Evolutionary conservation across 2,797 vertebrate genomes (phyloP).

Genomic region (Tenualosa ilisha): DNA sequence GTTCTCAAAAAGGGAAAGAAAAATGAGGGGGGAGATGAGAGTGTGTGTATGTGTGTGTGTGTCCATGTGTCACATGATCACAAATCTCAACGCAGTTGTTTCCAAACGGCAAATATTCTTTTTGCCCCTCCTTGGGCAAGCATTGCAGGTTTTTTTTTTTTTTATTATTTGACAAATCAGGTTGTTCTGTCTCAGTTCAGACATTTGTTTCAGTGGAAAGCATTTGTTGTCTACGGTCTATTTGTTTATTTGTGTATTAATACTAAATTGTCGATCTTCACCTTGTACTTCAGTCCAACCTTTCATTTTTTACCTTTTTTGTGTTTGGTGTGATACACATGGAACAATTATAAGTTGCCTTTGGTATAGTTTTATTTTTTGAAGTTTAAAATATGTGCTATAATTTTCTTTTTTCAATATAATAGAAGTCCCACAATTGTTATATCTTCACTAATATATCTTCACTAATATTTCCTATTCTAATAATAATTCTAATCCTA

Average conservation of each 20-base stretch:
- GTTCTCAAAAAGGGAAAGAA: not conserved
- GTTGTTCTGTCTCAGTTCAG: not conserved
- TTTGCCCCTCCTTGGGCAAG: not conserved
- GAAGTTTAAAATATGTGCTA: not conserved
- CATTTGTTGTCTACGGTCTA: not conserved
- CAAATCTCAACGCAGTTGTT: conserved; percentile 6
- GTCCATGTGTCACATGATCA: conserved; percentile 19
- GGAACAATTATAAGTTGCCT: not conserved
- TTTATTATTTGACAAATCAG: not conserved
- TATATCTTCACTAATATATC: not conserved
- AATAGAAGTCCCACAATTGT: not conserved
- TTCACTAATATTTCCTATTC: no score
- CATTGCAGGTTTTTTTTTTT: not conserved
- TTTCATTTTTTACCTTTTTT: not conserved
- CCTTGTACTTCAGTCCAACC: not conserved
- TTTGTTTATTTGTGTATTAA: no score
- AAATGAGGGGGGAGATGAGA: not conserved
- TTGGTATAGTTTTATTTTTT: not conserved
- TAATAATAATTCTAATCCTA: no score
- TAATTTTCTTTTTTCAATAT: not conserved
- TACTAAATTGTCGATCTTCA: not conserved
- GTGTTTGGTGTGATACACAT: no score
- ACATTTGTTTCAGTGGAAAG: not conserved
- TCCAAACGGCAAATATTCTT: not conserved
- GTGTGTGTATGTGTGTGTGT: not conserved